phyloP scores from a whole-genome alignment of 2,113 vertebrate genomes.

The Suricata suricatta region DNA sequence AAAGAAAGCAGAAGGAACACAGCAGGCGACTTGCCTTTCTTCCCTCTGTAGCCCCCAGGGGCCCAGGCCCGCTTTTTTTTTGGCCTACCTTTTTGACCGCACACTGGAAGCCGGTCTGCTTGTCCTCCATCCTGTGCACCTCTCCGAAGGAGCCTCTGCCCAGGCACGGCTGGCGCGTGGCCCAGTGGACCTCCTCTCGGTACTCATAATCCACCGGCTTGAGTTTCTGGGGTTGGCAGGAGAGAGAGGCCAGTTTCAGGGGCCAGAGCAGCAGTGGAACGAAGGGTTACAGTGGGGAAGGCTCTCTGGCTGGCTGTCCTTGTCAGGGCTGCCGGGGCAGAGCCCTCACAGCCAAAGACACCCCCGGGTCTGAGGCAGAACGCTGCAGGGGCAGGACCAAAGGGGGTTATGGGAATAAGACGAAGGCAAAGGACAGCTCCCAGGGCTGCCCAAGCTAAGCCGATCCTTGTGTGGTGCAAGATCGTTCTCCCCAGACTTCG shows the following conservation, averaged over 20 bases:
- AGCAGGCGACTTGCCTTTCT: neutral
- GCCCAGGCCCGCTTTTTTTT: neutral
- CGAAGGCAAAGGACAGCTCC: neutral
- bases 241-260: slow-evolving; percentile 15
- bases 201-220: slow-evolving; percentile 94
- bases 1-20: neutral
- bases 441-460: rapidly evolving
- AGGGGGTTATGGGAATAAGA: neutral
- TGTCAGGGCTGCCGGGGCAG: neutral
- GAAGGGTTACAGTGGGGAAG: neutral
- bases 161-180: slow-evolving; percentile 84
- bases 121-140: slow-evolving; percentile 92
- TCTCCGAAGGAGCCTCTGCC: slow-evolving; percentile 95
- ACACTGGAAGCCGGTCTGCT: slow-evolving; percentile 92
- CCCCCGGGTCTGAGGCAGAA: neutral
- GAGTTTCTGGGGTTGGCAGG: slow-evolving; percentile 87
- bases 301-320: neutral
- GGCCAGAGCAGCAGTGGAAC: neutral
- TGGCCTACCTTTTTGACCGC: slow-evolving; percentile 94
- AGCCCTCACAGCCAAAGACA: neutral
- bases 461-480: neutral
- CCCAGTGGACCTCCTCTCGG: slow-evolving; percentile 92
- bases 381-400: neutral
- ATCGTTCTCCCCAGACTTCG: neutral
- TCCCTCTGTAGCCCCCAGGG: neutral